Evolutionary conservation across 1,140 invertebrate species (phyloP), one percentile per base, ranked within the genome.

Genomic region (Scaptodrosophila lebanonensis): DNA sequence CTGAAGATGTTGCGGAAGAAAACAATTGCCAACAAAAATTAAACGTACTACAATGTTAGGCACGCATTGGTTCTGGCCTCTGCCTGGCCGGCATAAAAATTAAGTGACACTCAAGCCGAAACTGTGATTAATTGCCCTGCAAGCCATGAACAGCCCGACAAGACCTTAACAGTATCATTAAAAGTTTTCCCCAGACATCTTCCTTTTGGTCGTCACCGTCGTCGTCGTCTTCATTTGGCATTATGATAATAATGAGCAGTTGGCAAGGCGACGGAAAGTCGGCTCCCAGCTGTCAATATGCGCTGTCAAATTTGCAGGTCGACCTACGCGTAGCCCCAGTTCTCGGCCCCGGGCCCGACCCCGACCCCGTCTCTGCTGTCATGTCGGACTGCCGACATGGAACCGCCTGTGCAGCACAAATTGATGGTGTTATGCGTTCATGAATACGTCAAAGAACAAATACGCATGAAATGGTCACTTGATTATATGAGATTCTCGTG

Each of bases 211-310:
- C 44, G 16, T 11, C 39, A 52, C 65, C 70, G 76, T 66, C 69
- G 75, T 70, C 56, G 65, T 75, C 75, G 75, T 82, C 75, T 82
- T 75, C 75, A 82, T 79, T 79, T 82, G 69, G 69, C 69, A 72
- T 79, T 82, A 82, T 79, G 57, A 67, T 82, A 75, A 79, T 79
- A 82, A 75, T 82, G 22, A 8, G 6, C 35, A 12, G 11, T 82
- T 71, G 76, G 49, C 62, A 57, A 53, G 32, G 44, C 43, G 45
- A 48, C 62, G 36, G 40, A 50, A 60, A 35, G 16, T 42, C 8
- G 3, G 15, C n/a, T 29, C 18, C n/a, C 18, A 27, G 29, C 45
- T 53, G 35, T 30, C 32, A 43, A 17, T 42, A 18, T 15, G 42
- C 25, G 30, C 67, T 77, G 73, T 77, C 73, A 82, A 82, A 65